These are phyloP conservation scores for Galbula dea DNA, from an alignment of 2,113 vertebrate species.

Conservation along the genomic window DNA sequence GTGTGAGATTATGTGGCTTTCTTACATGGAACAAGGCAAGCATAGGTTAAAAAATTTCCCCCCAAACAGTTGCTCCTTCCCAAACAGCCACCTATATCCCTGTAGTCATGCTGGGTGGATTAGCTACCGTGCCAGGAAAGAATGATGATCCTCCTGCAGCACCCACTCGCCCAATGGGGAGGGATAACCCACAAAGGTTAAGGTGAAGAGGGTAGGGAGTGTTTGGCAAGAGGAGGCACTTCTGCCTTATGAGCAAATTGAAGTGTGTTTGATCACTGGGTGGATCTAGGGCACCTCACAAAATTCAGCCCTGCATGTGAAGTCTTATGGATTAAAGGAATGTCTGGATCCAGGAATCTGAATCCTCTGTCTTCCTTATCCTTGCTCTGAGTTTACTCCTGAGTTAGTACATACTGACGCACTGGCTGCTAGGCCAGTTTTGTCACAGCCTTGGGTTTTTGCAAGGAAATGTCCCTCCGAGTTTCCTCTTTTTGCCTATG, in stretches of 20 bases:
- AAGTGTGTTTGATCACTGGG: neutral
- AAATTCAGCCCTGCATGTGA: neutral
- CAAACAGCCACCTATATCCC: neutral
- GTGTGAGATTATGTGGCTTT: neutral
- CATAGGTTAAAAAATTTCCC: neutral
- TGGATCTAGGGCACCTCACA: neutral
- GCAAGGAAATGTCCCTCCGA: neutral
- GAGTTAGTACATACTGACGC: neutral
- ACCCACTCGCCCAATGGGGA: neutral
- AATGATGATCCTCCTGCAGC: slow-evolving; percentile 13
- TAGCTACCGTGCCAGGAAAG: slow-evolving; percentile 46
- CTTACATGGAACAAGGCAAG: neutral
- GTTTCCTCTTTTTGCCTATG: neutral
- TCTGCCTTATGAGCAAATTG: neutral
- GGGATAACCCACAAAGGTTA: slow-evolving; percentile 37
- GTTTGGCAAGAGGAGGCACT: neutral
- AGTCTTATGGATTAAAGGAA: neutral
- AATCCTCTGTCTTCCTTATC: neutral
- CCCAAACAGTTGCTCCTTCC: neutral
- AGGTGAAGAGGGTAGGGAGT: neutral
- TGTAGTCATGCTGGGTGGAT: slow-evolving; percentile 15
- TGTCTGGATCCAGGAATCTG: neutral
- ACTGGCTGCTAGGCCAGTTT: rapidly evolving
- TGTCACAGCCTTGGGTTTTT: neutral
- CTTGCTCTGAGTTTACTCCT: neutral